phyloP scores from a whole-genome alignment of 2,797 vertebrate species.

The Pelodytes ibericus region DNA sequence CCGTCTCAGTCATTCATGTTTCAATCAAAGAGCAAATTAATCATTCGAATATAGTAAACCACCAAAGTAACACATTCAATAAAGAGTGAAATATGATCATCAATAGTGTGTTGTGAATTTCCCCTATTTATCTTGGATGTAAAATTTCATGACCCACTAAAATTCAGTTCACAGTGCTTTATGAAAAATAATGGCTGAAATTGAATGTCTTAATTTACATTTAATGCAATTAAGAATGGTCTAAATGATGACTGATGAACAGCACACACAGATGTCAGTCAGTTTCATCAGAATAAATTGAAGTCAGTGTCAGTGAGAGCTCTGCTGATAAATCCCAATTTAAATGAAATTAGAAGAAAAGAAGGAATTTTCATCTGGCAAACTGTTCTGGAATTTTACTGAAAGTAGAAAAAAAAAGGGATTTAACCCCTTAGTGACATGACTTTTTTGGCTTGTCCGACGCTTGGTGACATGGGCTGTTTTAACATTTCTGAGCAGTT shows the following conservation, averaged over 20 bases:
- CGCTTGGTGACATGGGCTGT: no score
- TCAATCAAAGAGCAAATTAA: constrained; percentile 75
- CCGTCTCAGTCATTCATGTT: constrained; percentile 70
- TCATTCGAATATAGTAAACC: constrained; percentile 76
- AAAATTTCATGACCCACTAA: constrained; percentile 89
- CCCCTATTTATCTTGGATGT: constrained; percentile 84
- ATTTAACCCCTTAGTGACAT: no score
- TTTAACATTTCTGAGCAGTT: no score
- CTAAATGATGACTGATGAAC: constrained; percentile 97
- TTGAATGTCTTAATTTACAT: constrained; percentile 99
- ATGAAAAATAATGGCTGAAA: constrained; percentile 98
- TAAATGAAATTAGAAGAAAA: constrained; percentile 90
- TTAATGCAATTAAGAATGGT: constrained; percentile 97
- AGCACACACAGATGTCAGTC: constrained; percentile 91
- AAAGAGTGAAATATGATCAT: constrained; percentile 81
- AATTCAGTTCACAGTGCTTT: constrained; percentile 95
- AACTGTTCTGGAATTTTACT: constrained; percentile 74
- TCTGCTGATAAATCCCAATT: constrained; percentile 83
- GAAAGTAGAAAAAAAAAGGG: neutral
- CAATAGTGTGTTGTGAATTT: constrained; percentile 79
- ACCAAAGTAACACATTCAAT: constrained; percentile 72
- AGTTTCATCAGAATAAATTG: constrained; percentile 85
- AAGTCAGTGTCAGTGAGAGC: constrained; percentile 80
- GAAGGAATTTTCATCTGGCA: constrained; percentile 86
- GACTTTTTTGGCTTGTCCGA: no score